Conservation (phyloP, 1,140 invertebrate species). For the Steinernema khuongi region DNA sequence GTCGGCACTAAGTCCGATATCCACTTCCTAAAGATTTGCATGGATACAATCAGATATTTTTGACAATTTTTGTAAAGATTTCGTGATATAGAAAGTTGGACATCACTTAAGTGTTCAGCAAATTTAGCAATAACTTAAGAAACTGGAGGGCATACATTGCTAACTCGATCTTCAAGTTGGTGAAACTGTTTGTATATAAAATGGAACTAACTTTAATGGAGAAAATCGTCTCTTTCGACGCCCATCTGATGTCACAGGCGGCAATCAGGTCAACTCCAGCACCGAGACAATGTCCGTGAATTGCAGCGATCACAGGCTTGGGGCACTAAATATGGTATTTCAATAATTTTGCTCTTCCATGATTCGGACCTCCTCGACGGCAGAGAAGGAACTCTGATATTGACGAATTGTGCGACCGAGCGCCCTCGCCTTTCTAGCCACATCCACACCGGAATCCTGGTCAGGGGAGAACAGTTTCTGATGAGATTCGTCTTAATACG, state of each 20-base stretch:
- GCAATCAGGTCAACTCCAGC: slow-evolving; percentile 80
- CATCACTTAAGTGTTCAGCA: no score
- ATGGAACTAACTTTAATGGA: slow-evolving; percentile 74
- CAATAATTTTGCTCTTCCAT: not conserved
- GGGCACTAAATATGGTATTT: slow-evolving; percentile 63
- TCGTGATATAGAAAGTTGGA: no score
- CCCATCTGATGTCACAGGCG: slow-evolving; percentile 86
- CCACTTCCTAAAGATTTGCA: slow-evolving; percentile 60
- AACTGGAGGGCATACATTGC: no score
- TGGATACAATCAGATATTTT: no score
- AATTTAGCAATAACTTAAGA: no score
- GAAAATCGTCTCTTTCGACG: slow-evolving; percentile 82
- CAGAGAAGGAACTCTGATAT: not conserved
- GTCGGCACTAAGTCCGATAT: slow-evolving; percentile 80
- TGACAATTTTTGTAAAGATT: no score
- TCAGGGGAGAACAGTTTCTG: not conserved
- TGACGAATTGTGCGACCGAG: not conserved
- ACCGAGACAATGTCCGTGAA: slow-evolving; percentile 83
- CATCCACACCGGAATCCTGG: not conserved
- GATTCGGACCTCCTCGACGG: not conserved
- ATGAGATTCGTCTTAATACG: no score
- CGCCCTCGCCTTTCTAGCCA: not conserved
- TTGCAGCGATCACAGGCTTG: slow-evolving; percentile 81
- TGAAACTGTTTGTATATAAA: no score
- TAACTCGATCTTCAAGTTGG: no score